These are phyloP conservation scores for Anguilla marmorata DNA, from an alignment of 2,797 vertebrate genomes.

Conservation along the genomic window DNA sequence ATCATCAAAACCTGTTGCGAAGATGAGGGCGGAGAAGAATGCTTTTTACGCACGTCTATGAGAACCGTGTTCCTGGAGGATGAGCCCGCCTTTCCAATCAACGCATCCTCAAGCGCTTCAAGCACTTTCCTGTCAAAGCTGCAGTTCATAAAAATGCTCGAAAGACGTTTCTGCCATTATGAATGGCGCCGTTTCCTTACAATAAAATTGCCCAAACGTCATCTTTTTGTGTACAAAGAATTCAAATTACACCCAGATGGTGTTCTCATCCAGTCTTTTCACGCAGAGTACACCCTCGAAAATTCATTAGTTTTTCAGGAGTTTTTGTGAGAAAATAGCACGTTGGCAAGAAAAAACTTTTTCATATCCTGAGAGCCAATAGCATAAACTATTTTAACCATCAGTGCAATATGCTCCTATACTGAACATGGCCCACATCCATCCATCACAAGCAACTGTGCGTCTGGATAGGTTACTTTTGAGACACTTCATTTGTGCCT, in stretches of 20 bases:
- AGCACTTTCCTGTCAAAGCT: conserved; percentile 62
- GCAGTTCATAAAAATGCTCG: conserved; percentile 49
- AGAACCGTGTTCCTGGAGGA: conserved; percentile 56
- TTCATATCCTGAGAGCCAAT: background rate
- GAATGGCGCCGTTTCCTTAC: conserved; percentile 39
- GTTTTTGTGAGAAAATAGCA: background rate
- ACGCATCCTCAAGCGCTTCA: conserved; percentile 64
- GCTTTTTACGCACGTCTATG: conserved; percentile 52
- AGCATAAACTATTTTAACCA: conserved; percentile 15
- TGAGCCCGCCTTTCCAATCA: conserved; percentile 61
- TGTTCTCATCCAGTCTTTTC: background rate
- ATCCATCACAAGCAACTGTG: conserved; percentile 3
- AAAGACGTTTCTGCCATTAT: conserved; percentile 46
- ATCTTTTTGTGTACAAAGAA: background rate
- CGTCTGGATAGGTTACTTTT: background rate
- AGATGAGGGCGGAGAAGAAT: background rate
- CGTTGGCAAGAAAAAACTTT: background rate
- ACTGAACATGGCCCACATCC: background rate
- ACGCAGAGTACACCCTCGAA: background rate
- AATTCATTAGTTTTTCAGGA: background rate
- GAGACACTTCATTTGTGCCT: background rate
- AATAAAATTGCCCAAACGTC: background rate
- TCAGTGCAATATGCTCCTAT: background rate
- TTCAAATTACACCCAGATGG: background rate
- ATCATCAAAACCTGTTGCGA: background rate